Evolutionary conservation across 1,140 invertebrate species (phyloP), one percentile per base, ranked within the genome.

Genomic region (Drosophila sp.): DNA sequence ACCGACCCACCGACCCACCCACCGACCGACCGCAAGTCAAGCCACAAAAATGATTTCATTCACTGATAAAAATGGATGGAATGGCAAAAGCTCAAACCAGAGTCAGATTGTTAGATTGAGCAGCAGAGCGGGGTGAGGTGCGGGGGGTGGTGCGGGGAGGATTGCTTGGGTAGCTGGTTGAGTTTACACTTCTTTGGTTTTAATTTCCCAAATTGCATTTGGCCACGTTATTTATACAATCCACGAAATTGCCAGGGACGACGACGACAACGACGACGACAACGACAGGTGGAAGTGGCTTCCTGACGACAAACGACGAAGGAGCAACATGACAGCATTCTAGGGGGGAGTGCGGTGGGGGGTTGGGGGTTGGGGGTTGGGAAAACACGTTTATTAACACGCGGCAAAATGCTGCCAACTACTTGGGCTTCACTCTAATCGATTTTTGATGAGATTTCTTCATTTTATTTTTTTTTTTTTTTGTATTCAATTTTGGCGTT

Each of bases 401-500:
- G 69, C 68, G 32, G 54, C 40, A 50, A 57, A 70, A 41, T 78
- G 66, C 55, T 67, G 55, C 63, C 70, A 57, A 44, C 67, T 80
- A 77, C 69, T 70, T 65, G 72, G 27, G 44, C 70, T 67, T 62
- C 7, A 50, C 82, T 86, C 82, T 85, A 85, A 85, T 85, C 82
- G 82, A 85, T 85, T 85, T 85, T 85, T 85, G 82, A 85, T 85
- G 82, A 85, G 82, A 85, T 85, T 85, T 47, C 44, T 47, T 47
- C 7, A 23, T 23, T 4, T 4, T 44, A 17, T 44, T 47, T 11
- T 3, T 50, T 50, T 27, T 50, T 50, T 47, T 25, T 25, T 86
- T 86, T 81, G 75, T 86, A 86, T 85, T 85, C 82, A 85, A 86
- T 85, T 85, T 85, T 70, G 82, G 82, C 78, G 85, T 76, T 81